phyloP scores from a whole-genome alignment of 1,140 invertebrate species.

The Halictus rubicundus region DNA sequence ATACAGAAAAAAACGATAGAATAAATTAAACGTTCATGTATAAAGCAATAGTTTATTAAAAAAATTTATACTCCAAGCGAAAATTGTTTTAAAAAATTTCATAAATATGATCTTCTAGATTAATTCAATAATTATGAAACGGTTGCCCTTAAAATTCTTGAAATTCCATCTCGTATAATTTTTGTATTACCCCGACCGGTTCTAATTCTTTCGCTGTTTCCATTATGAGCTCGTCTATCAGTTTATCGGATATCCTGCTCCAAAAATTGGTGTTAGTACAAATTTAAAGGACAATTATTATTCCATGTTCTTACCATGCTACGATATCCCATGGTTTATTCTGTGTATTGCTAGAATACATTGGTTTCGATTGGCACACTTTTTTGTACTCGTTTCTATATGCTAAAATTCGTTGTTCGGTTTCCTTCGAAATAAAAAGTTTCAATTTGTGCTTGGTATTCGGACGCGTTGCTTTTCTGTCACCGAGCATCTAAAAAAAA shows the following conservation, averaged over 20 bases:
- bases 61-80: slow-evolving; percentile 48
- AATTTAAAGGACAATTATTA: background rate
- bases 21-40: slow-evolving; percentile 18
- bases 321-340: slow-evolving; percentile 78
- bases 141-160: slow-evolving; percentile 65
- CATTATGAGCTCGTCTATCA: slow-evolving; percentile 74
- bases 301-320: slow-evolving; percentile 69
- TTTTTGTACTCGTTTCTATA: slow-evolving; percentile 68
- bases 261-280: slow-evolving; percentile 20
- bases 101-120: slow-evolving; percentile 12
- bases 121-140: background rate
- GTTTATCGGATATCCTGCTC: slow-evolving; percentile 76
- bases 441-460: slow-evolving; percentile 3
- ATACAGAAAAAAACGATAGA: background rate
- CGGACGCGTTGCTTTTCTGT: background rate
- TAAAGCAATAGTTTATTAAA: slow-evolving; percentile 58
- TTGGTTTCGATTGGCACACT: slow-evolving; percentile 66
- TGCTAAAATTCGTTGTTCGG: slow-evolving; percentile 57
- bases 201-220: slow-evolving; percentile 75
- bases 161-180: slow-evolving; percentile 77
- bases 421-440: slow-evolving; percentile 57
- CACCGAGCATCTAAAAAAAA: slow-evolving; percentile 10
- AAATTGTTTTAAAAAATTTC: slow-evolving; percentile 47
- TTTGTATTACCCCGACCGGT: slow-evolving; percentile 74
- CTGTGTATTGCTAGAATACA: slow-evolving; percentile 74